Percentiles rank a stretch among this genome's conserved stretches.
These are phyloP conservation scores for Anodontia alba DNA, from an alignment of 2,888 invertebrate genomes.

Conservation along the genomic window DNA sequence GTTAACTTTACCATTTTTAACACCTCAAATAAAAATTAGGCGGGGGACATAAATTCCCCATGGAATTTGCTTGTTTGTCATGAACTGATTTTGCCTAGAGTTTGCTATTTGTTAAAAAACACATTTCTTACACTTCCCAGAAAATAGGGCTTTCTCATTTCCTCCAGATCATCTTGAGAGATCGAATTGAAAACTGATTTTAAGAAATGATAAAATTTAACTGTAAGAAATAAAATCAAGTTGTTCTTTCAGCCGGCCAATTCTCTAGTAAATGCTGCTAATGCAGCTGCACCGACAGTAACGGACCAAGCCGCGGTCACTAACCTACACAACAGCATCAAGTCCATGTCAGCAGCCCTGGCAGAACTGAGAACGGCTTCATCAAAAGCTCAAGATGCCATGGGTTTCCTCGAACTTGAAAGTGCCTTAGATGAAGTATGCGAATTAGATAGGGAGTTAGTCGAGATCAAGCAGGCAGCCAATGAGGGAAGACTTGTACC, in stretches of 20 bases:
- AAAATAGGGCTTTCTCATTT: too few species aligned
- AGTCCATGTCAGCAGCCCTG: conserved; percentile 87
- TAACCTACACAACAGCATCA: conserved; percentile 90
- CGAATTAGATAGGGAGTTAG: conserved; percentile 92
- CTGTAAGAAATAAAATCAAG: too few species aligned
- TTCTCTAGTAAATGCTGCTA: conserved; percentile 91
- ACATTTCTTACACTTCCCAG: too few species aligned
- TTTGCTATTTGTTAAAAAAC: too few species aligned
- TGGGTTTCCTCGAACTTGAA: conserved; percentile 91
- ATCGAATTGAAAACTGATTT: too few species aligned
- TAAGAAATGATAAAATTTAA: too few species aligned
- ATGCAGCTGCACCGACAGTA: conserved; percentile 93
- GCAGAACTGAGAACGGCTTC: conserved; percentile 88
- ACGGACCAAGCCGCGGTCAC: conserved; percentile 91
- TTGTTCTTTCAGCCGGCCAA: conserved; percentile 84
- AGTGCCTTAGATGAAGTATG: conserved; percentile 92
- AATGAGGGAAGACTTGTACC: conserved; percentile 90
- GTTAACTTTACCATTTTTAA: too few species aligned
- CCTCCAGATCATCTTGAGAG: too few species aligned
- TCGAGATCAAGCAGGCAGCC: conserved; percentile 92
- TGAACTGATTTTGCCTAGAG: too few species aligned
- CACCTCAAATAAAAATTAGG: too few species aligned
- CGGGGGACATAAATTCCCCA: too few species aligned
- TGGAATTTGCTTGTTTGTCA: too few species aligned
- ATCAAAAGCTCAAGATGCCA: conserved; percentile 84